Base-by-base conservation (phyloP, 1,140 invertebrate species). In the Drepana arcuata region DNA sequence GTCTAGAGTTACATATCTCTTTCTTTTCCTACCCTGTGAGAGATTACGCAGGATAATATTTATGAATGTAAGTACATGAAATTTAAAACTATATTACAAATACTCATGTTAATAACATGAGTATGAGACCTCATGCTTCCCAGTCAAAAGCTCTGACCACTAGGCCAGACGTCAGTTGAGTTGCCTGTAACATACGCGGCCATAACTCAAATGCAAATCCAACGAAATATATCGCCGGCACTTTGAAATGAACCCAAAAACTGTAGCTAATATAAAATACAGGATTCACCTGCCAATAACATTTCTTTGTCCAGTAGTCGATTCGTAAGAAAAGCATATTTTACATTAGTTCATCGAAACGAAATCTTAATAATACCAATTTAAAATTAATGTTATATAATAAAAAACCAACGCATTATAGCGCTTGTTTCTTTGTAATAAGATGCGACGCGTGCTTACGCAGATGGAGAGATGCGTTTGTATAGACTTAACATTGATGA, bases 281-380 rank as follows among this genome's bases (percentile, higher is more conserved):
- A 62, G 54, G 60, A 74, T 71, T 69, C 67, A 74, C 70, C 70
- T 74, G 70, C 63, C 62, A 59, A 61, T 54, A 59, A 57, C 40
- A 36, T 64, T 72, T 65, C 53, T 61, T 67, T 57, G 48, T 57
- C 45, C 54, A 50, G 54, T 47, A 63, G 49, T 58, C 51, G 48
- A 51, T 62, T 51, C 49, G 46, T 7, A 36, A 41, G 42, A 57
- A 67, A 50, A 48, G 42, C 53, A 41, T 41, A 57, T 54, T 61
- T 71, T 57, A 62, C 64, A 66, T 71, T 50, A 56, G 52, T 58
- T 60, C 65, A 72, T 62, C 62, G 65, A 69, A 72, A 57, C 55
- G 45, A 28, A 54, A 41, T 42, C 50, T 57, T 52, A 58, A 60
- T 33, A 41, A 50, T 53, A 53, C 53, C 33, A 52, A 14, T 10